Percentiles rank a stretch among this genome's conserved stretches.
Evolutionary conservation across 1,140 invertebrate species (phyloP).

Genomic region (Lepidurus arcticus): DNA sequence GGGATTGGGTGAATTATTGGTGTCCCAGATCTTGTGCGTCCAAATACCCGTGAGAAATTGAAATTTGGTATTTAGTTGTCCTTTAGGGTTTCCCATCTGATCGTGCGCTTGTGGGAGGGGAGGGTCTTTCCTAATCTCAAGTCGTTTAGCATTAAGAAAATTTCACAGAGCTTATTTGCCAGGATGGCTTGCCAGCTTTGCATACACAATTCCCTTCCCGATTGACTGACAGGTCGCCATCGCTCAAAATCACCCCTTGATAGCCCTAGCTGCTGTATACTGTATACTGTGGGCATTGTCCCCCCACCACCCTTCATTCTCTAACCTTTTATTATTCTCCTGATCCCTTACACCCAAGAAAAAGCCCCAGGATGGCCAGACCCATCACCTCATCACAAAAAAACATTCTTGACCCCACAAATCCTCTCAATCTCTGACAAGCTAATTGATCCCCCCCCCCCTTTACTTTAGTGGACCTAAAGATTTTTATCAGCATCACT

Average conservation of each 20-base stretch:
- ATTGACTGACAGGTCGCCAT: constrained; percentile 13
- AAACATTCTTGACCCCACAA: neutral
- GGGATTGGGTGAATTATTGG: neutral
- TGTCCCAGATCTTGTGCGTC: neutral
- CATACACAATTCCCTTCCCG: neutral
- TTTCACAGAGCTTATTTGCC: neutral
- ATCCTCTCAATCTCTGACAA: constrained; percentile 5
- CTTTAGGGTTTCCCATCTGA: neutral
- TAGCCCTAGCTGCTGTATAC: neutral
- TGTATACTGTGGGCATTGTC: constrained; percentile 9
- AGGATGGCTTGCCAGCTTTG: neutral
- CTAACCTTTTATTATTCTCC: constrained; percentile 3
- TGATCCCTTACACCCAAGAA: neutral
- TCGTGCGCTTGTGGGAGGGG: neutral
- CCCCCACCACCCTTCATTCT: neutral
- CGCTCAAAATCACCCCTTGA: neutral
- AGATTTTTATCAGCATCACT: constrained; percentile 10
- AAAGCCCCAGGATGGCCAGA: neutral
- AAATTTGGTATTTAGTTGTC: neutral
- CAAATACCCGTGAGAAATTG: constrained; percentile 5
- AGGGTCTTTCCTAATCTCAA: neutral
- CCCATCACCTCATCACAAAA: constrained; percentile 21
- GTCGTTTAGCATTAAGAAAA: neutral
- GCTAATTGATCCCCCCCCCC: constrained; percentile 1
- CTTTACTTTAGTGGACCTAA: constrained; percentile 6